Base-by-base conservation (phyloP, 2,113 vertebrate species). In the Sander lucioperca region DNA sequence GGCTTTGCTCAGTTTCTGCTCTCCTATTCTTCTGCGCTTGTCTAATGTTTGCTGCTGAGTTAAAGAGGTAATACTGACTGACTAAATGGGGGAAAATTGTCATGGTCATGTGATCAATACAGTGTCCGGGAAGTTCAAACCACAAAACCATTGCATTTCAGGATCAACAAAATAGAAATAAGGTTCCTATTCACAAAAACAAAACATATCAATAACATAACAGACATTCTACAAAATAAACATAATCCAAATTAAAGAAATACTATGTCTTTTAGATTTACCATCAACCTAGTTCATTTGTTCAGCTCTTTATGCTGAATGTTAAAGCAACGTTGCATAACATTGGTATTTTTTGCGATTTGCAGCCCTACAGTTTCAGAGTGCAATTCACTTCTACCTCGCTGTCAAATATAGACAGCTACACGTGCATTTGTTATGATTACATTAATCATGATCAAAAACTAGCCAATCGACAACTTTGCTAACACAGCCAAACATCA, bases 1-100 rank as follows among this genome's bases (percentile, higher is more conserved):
- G 56, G 71, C 36, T 65, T 68, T 45, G 54, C 27, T 45, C 30
- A 19, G 16, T 27, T 61, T 69, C 23, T 51, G 61, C 71, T 65
- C 33, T 63, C 19, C 77, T 64, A 14, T 47, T 74, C 57, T 77
- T 54, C 47, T 79, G 6, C 47, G 4, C 53, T 19, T 13, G 14
- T 53, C 51, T 58, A 13, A 63, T 70, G 47, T 69, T 39, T 56
- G 51, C 54, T n/a, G 50, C 54, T 11, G 47, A 13, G 61, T 57
- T 33, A 7, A 54, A 51, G 11, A 10, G 18, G 2, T 43, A 15
- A 75, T 8, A 58, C 19, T 61, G 45, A 64, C 36, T 39, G 51
- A 9, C 3, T 58, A 30, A 75, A 63, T 59, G 36, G 15, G 2
- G 14, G 43, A 30, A 18, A 65, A 14, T n/a, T 65, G 36, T 27